Percentiles rank a stretch among this genome's conserved stretches.
Conservation (phyloP, 2,888 invertebrate genomes). For the Camponotus fellah region DNA sequence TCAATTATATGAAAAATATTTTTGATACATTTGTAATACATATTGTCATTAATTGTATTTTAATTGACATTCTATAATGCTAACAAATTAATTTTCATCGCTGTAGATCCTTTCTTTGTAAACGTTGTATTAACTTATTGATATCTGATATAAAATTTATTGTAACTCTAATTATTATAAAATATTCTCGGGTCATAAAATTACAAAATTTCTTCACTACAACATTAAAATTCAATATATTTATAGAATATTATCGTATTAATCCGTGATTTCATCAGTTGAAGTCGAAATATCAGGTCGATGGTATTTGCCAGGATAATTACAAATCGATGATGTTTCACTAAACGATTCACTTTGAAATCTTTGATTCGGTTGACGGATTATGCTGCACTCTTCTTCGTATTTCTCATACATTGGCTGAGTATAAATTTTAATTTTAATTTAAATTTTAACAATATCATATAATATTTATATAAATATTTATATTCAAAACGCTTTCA, state of each 20-base stretch:
- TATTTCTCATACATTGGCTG: slow-evolving; percentile 4
- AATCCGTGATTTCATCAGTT: slow-evolving; percentile 70
- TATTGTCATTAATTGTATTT: background rate
- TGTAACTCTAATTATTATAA: background rate
- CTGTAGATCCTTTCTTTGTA: background rate
- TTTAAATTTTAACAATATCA: background rate
- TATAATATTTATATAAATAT: no score
- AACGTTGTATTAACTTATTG: background rate
- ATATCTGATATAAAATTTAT: no score
- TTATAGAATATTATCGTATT: slow-evolving; percentile 46
- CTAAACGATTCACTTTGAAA: slow-evolving; percentile 53
- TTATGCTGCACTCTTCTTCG: slow-evolving; percentile 1
- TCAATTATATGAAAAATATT: slow-evolving; percentile 3
- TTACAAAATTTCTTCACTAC: background rate
- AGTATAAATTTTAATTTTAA: background rate
- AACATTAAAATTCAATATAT: background rate
- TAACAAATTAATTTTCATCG: background rate
- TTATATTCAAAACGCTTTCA: background rate
- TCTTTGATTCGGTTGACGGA: background rate
- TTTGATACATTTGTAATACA: background rate
- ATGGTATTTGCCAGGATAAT: slow-evolving; percentile 42
- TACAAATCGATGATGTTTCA: slow-evolving; percentile 45
- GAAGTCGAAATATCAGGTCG: slow-evolving; percentile 58
- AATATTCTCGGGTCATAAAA: background rate
- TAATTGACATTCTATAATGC: background rate